Evolutionary conservation across 2,113 vertebrate species (phyloP).

Genomic region (Gymnorhina tibicen): DNA sequence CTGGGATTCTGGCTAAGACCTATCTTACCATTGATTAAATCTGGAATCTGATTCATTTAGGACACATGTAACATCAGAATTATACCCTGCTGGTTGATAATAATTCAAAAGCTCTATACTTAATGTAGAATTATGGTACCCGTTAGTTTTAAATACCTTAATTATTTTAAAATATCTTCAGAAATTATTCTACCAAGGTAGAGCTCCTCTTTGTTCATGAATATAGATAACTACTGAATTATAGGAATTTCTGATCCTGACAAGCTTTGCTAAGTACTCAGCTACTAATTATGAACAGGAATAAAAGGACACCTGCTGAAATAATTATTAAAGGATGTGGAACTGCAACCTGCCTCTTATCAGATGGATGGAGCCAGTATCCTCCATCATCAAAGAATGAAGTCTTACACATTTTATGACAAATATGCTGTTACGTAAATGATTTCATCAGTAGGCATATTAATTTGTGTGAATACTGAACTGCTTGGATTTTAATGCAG

Average conservation of each 20-base stretch:
- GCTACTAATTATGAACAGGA: conserved; percentile 24
- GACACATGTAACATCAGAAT: neutral
- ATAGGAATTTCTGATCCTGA: conserved; percentile 1
- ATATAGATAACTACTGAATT: neutral
- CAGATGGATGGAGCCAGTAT: neutral
- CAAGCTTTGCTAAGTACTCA: neutral
- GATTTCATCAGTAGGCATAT: neutral
- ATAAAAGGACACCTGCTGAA: conserved; percentile 40
- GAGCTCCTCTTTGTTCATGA: neutral
- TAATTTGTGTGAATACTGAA: neutral
- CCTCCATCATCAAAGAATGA: neutral
- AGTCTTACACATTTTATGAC: neutral
- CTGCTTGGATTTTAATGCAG: neutral
- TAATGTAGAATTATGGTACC: neutral
- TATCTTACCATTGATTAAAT: neutral
- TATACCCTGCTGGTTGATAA: neutral
- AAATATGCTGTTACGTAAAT: neutral
- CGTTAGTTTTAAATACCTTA: neutral
- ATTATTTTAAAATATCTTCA: neutral
- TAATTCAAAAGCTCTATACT: neutral
- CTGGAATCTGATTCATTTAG: neutral
- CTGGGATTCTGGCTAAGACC: neutral
- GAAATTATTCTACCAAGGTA: neutral
- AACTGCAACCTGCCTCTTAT: neutral
- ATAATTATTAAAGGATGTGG: conserved; percentile 11